Evolutionary conservation across 2,113 vertebrate genomes (phyloP).

Genomic region (Ovis aries): DNA sequence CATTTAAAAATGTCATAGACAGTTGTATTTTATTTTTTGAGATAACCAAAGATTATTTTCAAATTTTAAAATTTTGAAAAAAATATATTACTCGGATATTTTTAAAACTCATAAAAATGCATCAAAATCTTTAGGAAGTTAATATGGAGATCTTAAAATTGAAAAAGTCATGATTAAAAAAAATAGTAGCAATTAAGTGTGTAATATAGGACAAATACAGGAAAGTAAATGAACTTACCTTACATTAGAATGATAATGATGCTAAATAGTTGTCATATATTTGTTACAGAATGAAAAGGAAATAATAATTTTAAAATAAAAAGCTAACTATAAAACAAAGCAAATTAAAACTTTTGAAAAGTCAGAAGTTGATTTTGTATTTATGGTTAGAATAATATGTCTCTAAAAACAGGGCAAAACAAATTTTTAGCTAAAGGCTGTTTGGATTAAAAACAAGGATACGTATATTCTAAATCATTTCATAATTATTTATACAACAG

Average conservation of each 20-base stretch:
- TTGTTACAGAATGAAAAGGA: neutral
- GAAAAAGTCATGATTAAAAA: neutral
- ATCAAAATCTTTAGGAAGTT: neutral
- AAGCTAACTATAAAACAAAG: neutral
- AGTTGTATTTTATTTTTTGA: neutral
- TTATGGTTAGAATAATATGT: neutral
- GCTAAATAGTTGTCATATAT: neutral
- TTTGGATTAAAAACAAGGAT: neutral
- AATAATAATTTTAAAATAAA: neutral
- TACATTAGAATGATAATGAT: neutral
- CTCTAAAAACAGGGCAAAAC: neutral
- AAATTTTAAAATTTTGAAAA: neutral
- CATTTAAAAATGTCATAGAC: neutral
- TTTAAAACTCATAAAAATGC: neutral
- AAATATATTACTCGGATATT: neutral
- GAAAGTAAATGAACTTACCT: neutral
- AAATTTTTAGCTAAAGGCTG: neutral
- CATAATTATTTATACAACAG: neutral
- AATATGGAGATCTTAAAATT: neutral
- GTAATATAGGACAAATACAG: neutral
- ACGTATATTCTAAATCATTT: neutral
- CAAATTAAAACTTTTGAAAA: neutral
- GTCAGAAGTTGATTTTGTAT: neutral
- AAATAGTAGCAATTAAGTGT: neutral
- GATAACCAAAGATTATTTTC: neutral